phyloP scores from a whole-genome alignment of 2,888 invertebrate species.

The Microchrysa polita region DNA sequence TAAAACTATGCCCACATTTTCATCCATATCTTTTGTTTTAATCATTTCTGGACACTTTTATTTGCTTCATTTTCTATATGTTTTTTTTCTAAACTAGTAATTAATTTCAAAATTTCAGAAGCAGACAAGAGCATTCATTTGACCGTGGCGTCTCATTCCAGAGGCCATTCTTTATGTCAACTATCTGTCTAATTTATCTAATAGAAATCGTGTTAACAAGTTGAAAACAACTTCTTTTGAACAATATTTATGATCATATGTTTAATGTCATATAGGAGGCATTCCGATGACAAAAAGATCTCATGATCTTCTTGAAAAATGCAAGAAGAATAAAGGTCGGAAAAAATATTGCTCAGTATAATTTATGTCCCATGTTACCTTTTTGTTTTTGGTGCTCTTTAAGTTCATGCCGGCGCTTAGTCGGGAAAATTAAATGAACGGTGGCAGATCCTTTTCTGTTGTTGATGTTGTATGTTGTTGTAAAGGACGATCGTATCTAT shows the following conservation, averaged over 20 bases:
- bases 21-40: neutral
- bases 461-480: no score
- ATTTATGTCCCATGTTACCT: neutral
- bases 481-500: no score
- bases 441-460: no score
- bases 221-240: constrained; percentile 42
- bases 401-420: neutral
- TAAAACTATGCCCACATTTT: neutral
- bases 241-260: constrained; percentile 43
- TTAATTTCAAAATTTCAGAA: neutral
- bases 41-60: neutral
- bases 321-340: neutral
- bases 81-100: constrained; percentile 10
- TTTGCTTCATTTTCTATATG: neutral
- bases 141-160: neutral
- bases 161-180: constrained; percentile 23
- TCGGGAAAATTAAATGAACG: no score
- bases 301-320: neutral
- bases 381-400: neutral
- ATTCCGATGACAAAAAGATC: neutral
- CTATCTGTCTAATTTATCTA: constrained; percentile 46
- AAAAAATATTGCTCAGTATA: neutral
- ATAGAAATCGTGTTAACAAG: constrained; percentile 43
- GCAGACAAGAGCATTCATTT: neutral
- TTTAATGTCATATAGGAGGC: constrained; percentile 5